Conservation (phyloP, 2,113 vertebrate genomes). For the Helogale parvula region DNA sequence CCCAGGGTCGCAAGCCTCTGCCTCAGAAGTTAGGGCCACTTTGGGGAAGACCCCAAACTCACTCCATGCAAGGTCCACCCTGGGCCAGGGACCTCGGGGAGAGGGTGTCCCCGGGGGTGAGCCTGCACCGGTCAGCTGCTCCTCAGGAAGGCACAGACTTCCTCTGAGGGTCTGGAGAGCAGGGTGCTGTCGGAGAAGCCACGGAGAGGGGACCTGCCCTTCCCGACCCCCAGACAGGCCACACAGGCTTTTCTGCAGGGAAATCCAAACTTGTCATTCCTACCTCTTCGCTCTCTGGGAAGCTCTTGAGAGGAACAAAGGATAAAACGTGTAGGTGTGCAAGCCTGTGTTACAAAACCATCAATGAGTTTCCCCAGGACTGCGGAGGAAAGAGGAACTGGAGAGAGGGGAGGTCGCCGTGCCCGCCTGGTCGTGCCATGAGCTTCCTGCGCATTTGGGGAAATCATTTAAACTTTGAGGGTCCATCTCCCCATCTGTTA, state of each 20-base stretch:
- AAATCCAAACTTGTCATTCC: background rate
- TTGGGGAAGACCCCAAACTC: too few species aligned
- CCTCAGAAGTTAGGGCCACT: background rate
- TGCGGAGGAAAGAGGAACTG: background rate
- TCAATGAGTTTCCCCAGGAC: rapidly evolving
- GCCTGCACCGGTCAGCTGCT: background rate
- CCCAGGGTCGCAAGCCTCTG: background rate
- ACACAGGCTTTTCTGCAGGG: background rate
- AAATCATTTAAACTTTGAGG: background rate
- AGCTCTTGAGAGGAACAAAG: background rate
- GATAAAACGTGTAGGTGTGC: too few species aligned
- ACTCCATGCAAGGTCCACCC: background rate
- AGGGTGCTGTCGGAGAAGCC: background rate
- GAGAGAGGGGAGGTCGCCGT: rapidly evolving
- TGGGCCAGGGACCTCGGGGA: rapidly evolving
- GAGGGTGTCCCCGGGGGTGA: rapidly evolving
- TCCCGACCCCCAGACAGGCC: background rate
- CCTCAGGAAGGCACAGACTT: too few species aligned
- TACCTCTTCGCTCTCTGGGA: background rate
- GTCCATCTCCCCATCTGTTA: too few species aligned
- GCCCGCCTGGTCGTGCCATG: too few species aligned
- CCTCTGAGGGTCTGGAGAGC: background rate
- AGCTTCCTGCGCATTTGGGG: background rate
- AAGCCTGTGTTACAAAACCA: background rate
- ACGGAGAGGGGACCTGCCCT: rapidly evolving